Evolutionary conservation across 2,888 invertebrate species (phyloP).

Genomic region (Rhamnusium bicolor): DNA sequence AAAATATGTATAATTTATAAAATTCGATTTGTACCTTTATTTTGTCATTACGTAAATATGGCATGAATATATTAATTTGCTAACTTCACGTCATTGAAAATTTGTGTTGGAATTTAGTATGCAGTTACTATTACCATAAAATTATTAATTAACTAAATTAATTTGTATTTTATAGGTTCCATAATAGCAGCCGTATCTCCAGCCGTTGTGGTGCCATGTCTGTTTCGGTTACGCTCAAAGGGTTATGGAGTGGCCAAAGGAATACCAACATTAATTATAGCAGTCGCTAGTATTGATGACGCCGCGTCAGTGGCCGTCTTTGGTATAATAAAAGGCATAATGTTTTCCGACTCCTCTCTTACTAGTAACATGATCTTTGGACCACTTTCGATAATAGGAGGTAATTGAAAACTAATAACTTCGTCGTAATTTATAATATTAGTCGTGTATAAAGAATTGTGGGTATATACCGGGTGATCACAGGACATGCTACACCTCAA

Average conservation of each 20-base stretch:
- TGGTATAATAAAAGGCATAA: slow-evolving; percentile 89
- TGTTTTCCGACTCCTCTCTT: slow-evolving; percentile 86
- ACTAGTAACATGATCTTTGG: slow-evolving; percentile 75
- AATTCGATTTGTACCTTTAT: no score
- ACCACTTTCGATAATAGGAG: slow-evolving; percentile 73
- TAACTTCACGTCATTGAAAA: no score
- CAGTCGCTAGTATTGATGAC: slow-evolving; percentile 96
- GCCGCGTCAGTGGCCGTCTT: slow-evolving; percentile 95
- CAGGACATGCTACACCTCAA: no score
- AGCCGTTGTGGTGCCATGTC: slow-evolving; percentile 95
- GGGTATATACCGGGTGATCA: no score
- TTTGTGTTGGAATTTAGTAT: background rate
- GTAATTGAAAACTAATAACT: slow-evolving; percentile 30
- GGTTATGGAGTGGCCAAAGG: slow-evolving; percentile 96
- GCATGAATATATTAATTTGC: no score
- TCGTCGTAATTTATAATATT: no score
- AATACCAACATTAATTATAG: slow-evolving; percentile 95
- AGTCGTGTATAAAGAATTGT: no score
- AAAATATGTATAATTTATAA: no score
- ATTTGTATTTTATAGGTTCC: slow-evolving; percentile 71
- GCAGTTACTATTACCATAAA: background rate
- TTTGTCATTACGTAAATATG: no score
- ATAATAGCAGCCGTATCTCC: slow-evolving; percentile 95
- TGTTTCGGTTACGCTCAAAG: slow-evolving; percentile 87
- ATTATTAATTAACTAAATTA: background rate